Conservation (phyloP, 2,888 invertebrate genomes). For the Bembecia ichneumoniformis region DNA sequence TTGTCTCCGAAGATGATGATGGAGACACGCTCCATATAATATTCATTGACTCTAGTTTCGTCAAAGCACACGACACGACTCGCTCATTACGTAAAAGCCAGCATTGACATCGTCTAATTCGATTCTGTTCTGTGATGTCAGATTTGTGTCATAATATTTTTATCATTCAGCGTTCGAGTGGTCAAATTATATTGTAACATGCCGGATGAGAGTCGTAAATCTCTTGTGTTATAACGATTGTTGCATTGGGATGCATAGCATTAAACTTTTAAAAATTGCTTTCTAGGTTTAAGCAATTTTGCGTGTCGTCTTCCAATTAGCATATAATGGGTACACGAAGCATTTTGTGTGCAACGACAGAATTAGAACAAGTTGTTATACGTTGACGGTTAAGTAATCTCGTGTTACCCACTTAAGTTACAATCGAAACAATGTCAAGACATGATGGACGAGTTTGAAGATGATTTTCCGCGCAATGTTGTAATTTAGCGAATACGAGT, state of each 20-base stretch:
- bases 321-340: conserved; percentile 41
- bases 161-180: conserved; percentile 10
- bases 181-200: conserved; percentile 11
- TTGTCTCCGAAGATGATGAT: conserved; percentile 20
- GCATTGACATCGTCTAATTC: conserved; percentile 15
- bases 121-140: conserved; percentile 12
- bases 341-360: conserved; percentile 31
- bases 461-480: conserved; percentile 1
- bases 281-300: conserved; percentile 35
- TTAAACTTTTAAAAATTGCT: conserved; percentile 17
- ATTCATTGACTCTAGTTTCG: conserved; percentile 25
- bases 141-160: conserved; percentile 16
- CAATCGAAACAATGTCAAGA: conserved; percentile 10
- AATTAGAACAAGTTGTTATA: conserved; percentile 46
- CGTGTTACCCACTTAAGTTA: conserved; percentile 13
- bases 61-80: conserved; percentile 16
- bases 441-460: conserved; percentile 4
- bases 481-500: neutral
- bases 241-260: conserved; percentile 9
- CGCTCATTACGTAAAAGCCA: conserved; percentile 22
- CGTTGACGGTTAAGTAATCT: conserved; percentile 34
- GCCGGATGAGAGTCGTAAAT: conserved; percentile 5
- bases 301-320: conserved; percentile 49
- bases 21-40: conserved; percentile 16
- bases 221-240: neutral